Evolutionary conservation across 2,888 invertebrate genomes (phyloP), one percentile per base, ranked within the genome.

Genomic region (Sphinx pinastri): DNA sequence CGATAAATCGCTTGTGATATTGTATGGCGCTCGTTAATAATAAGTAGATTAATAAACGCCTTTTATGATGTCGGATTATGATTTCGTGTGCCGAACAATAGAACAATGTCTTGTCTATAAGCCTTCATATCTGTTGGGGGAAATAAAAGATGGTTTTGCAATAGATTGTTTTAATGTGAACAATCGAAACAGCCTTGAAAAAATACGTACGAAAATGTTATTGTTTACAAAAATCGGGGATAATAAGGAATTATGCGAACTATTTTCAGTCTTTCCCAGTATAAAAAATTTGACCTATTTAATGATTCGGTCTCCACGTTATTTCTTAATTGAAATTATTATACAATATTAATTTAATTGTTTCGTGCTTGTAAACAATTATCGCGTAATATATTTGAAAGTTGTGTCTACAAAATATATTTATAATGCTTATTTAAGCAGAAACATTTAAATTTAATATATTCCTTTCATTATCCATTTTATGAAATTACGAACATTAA

Each of bases 101-200:
- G 60, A 31, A 12, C 1, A 60, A 63, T 19, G 49, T 63, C 19
- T 47, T n/a, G n/a, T 38, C n/a, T 38, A 25, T 14, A 14, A 59
- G 31, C 31, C 31, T 59, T 38, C 58, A 59, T 59, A 7, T 38
- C 13, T 14, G 58, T 13, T 25, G 58, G 52, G 16, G 52, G n/a
- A 60, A 82, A 83, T 75, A 73, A 79, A 70, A 81, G 66, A 72
- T 63, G 67, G 45, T 69, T 76, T 81, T 74, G 71, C 84, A 87
- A 85, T 86, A 86, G 81, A 85, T 86, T 82, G 78, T 92, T 91
- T 38, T 92, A 92, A 87, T 92, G 81, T 78, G 86, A 90, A 88
- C 86, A 88, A 87, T 85, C 77, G 83, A 85, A 88, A 88, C 83
- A 84, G 84, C 86, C 87, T 82, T 84, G 86, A 83, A 89, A 91